Evolutionary conservation across 2,888 invertebrate species (phyloP), one percentile per base, ranked within the genome.

Genomic region (Harpalus rufipes): DNA sequence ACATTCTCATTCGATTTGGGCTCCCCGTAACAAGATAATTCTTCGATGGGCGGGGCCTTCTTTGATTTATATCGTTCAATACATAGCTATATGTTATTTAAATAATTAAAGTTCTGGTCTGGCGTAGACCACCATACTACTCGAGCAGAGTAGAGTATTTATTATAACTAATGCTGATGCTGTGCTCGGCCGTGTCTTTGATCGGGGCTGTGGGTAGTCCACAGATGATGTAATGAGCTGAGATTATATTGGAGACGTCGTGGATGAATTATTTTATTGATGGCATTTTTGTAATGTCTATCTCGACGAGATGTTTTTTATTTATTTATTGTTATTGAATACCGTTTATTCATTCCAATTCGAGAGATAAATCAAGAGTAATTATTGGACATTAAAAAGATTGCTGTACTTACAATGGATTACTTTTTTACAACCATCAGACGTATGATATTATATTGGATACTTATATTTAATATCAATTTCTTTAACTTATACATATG

Each of bases 31-130:
- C 44, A 51, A 51, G 44, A 51, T 59, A 59, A 59, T 16, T 59
- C 16, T 14, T 14, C 14, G 10, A 59, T 10, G n/a, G 59, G 59
- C 59, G 63, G 18, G 10, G 25, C 18, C 59, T 65, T 10, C 14
- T 25, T 84, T 84, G 84, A 84, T 84, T 84, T 84, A 84, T 84
- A 51, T 76, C 76, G 76, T 63, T 51, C 84, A 84, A 84, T 83
- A 61, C 76, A 25, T 61, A 56, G 76, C 83, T 83, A 83, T 83
- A 83, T 84, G 84, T 84, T 84, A 84, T 84, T 84, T 84, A 84
- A 84, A 84, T 84, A 84, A 84, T 84, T 84, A 78, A 84, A 84
- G 72, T 39, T 21, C 21, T 21, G 21, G 1, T 21, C 51, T 51
- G 44, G 12, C 44, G n/a, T 51, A 51, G 44, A 51, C 44, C 44